Base-by-base conservation (phyloP, 2,888 invertebrate species). In the Margaritifera margaritifera region DNA sequence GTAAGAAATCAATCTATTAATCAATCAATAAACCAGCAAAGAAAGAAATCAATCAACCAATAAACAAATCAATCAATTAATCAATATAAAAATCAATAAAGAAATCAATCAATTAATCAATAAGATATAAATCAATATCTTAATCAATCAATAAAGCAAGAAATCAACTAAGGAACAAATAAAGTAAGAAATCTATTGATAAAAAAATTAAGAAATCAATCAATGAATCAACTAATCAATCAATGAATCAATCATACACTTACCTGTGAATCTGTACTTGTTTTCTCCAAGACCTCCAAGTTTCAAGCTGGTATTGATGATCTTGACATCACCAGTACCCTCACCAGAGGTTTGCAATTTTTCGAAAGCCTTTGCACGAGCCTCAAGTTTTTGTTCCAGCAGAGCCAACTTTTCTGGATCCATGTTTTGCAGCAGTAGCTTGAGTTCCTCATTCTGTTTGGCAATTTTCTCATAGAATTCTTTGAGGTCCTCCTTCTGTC, bases 401-500 rank as follows among this genome's bases (percentile, higher is more conserved):
- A 83, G 83, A n/a, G 83, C 85, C 56, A 87, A 73, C 64, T 85
- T 84, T 19, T 71, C 80, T 0, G 86, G 83, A 65, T 87, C 86
- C 66, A 88, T 78, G 71, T 84, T 80, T 55, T 83, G 73, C 53
- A 88, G 78, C 50, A 88, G 77, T 60, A 80, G 74, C 64, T 82
- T 82, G n/a, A 87, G 79, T 42, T 84, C 83, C 31, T 88, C 86
- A 27, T 86, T 87, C 74, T 88, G 87, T 15, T 79, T 74, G 61
- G 81, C 76, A 64, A 88, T 85, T 31, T 81, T 77, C 55, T 81
- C 80, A 73, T 88, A 89, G 84, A 88, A 89, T 24, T 75, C 76
- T 27, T 79, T 80, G 15, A 88, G 79, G 71, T 89, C 88, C 52
- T 87, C 85, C 58, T 86, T 78, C 73, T 89, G 89, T 25, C 83